These are phyloP conservation scores for Synergus laeviventris DNA, from an alignment of 2,888 invertebrate species.

Conservation along the genomic window DNA sequence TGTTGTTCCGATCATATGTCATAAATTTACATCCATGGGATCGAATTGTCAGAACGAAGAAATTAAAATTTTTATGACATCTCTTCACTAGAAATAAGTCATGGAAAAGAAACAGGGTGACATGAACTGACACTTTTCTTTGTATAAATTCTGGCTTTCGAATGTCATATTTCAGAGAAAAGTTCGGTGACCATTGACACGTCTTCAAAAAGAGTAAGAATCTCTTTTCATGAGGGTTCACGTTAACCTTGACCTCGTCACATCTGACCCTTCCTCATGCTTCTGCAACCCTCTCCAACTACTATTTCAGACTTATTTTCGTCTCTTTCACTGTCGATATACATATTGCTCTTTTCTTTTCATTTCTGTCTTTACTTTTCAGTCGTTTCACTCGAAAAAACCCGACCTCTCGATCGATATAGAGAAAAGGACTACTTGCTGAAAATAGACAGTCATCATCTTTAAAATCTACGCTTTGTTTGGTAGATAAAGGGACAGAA, in stretches of 20 bases:
- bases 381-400: slow-evolving; percentile 49
- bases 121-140: not conserved
- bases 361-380: not conserved
- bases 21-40: not conserved
- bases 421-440: slow-evolving; percentile 53
- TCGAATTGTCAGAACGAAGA: not conserved
- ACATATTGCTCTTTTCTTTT: not conserved
- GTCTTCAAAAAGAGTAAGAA: slow-evolving; percentile 43
- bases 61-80: not conserved
- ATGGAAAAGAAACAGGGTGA: not conserved
- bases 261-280: slow-evolving; percentile 15
- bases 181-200: slow-evolving; percentile 60
- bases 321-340: not conserved
- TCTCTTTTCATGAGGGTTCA: slow-evolving; percentile 38
- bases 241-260: slow-evolving; percentile 62
- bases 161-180: slow-evolving; percentile 35
- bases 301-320: not conserved
- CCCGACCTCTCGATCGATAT: slow-evolving; percentile 60
- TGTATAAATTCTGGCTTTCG: not conserved
- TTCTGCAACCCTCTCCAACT: not conserved
- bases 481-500: too few species aligned
- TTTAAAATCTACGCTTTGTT: not conserved
- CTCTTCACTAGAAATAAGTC: not conserved
- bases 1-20: not conserved
- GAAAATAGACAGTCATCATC: slow-evolving; percentile 59